These are phyloP conservation scores for Linepithema humile DNA, from an alignment of 1,140 invertebrate genomes.

Conservation along the genomic window DNA sequence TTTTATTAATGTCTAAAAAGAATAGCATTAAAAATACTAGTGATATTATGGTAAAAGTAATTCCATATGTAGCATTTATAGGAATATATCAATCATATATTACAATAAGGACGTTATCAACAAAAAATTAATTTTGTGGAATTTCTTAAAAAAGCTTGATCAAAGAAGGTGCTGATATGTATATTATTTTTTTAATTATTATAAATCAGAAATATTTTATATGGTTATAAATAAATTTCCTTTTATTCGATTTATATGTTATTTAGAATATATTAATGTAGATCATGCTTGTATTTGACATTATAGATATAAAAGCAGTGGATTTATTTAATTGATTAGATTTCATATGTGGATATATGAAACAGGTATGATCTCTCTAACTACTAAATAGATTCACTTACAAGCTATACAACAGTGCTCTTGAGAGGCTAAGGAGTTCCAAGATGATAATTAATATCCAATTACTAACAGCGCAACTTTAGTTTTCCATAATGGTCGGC, in stretches of 20 bases:
- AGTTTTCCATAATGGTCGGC: conserved; percentile 64
- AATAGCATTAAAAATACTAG: neutral
- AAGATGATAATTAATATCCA: conserved; percentile 69
- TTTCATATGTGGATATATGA: neutral
- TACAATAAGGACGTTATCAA: neutral
- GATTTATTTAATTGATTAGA: conserved; percentile 10
- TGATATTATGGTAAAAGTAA: conserved; percentile 3
- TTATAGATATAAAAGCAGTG: neutral
- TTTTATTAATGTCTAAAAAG: conserved; percentile 13
- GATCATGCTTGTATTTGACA: neutral
- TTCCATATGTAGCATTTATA: conserved; percentile 11
- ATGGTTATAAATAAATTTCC: neutral
- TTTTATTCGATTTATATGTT: neutral
- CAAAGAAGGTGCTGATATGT: neutral
- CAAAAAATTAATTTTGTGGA: neutral
- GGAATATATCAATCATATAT: neutral
- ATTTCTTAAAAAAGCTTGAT: neutral
- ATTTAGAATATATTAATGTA: neutral
- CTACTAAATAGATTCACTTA: conserved; percentile 25
- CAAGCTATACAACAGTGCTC: conserved; percentile 19
- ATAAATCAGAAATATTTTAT: neutral
- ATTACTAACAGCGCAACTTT: conserved; percentile 66
- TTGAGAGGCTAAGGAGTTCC: conserved; percentile 47
- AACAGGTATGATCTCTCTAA: neutral
- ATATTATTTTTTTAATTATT: neutral